These are phyloP conservation scores for Cataglyphis livida DNA, from an alignment of 2,888 invertebrate genomes.

Conservation along the genomic window DNA sequence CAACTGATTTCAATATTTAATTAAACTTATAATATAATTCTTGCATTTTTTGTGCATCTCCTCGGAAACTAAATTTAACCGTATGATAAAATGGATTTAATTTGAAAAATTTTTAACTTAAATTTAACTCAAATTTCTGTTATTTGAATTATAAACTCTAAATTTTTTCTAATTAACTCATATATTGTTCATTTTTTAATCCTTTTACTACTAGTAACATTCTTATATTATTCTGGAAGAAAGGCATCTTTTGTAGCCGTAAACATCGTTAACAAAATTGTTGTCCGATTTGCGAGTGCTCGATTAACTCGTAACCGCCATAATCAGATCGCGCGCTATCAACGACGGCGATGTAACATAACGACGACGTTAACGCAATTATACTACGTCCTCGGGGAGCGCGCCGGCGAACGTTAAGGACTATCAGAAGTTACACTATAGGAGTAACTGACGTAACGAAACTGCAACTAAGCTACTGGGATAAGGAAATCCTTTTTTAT, in stretches of 20 bases:
- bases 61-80: not conserved
- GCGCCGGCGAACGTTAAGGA: slow-evolving; percentile 12
- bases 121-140: not conserved
- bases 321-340: slow-evolving; percentile 51
- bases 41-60: not conserved
- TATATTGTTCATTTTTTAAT: not conserved
- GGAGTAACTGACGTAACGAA: slow-evolving; percentile 50
- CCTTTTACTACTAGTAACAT: not conserved
- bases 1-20: not conserved
- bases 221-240: not conserved
- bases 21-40: not conserved
- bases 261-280: slow-evolving; percentile 28
- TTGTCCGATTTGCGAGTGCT: slow-evolving; percentile 30
- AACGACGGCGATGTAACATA: slow-evolving; percentile 43
- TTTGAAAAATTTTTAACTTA: not conserved
- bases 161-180: not conserved
- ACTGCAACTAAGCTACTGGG: slow-evolving; percentile 26
- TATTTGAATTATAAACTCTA: not conserved
- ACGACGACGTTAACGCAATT: slow-evolving; percentile 44
- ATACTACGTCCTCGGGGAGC: slow-evolving; percentile 26
- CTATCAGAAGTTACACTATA: slow-evolving; percentile 45
- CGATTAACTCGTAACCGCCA: slow-evolving; percentile 46
- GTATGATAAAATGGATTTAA: not conserved
- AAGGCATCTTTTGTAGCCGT: slow-evolving; percentile 22
- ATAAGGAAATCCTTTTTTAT: slow-evolving; percentile 53